These are phyloP conservation scores for Thysanoteuthis rhombus DNA, from an alignment of 2,888 invertebrate species.

Conservation along the genomic window DNA sequence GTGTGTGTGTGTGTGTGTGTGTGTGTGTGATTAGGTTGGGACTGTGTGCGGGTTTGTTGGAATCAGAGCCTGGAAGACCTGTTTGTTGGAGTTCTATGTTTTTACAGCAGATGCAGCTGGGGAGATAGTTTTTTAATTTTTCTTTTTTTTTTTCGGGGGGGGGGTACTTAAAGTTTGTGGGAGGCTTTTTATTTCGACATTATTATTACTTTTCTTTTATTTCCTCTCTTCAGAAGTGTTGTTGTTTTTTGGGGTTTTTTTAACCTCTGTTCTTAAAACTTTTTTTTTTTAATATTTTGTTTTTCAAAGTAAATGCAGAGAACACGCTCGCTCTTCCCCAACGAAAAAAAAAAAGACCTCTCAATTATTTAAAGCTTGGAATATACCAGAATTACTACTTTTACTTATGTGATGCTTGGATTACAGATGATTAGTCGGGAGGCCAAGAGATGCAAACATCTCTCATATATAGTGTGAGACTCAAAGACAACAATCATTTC, in stretches of 20 bases:
- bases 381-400: no score
- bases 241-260: background rate
- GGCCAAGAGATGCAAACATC: no score
- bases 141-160: fast-evolving
- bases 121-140: background rate
- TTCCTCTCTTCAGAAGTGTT: background rate
- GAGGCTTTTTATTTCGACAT: background rate
- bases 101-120: background rate
- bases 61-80: background rate
- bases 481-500: no score
- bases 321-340: background rate
- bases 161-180: background rate
- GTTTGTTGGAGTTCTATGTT: background rate
- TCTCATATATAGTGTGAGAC: no score
- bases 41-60: background rate
- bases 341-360: no score
- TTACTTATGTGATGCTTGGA: no score
- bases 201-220: background rate
- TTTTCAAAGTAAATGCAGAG: background rate
- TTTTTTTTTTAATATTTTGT: background rate
- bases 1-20: background rate
- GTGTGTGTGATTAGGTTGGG: background rate
- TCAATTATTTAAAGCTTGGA: no score
- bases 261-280: background rate
- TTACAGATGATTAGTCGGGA: no score